A percentile compares a stretch with the other conserved stretches of the same genome.
Conservation (phyloP, 2,113 vertebrate genomes). For the Pachyramphus minor region DNA sequence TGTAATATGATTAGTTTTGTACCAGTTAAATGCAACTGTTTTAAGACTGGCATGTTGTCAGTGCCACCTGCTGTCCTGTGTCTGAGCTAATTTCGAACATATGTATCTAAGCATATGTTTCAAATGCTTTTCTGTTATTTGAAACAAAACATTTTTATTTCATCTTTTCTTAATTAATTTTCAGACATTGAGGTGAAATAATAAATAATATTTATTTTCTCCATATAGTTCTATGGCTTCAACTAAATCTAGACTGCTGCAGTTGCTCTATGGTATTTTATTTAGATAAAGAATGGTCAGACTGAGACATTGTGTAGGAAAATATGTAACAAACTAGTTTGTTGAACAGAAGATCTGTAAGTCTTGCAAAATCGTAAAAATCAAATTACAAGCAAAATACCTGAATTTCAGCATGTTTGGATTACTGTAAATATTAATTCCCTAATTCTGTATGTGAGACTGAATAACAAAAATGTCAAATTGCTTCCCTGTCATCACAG, state of each 20-base stretch:
- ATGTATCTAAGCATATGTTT: background rate
- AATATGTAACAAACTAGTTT: background rate
- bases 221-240: background rate
- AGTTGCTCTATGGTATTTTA: background rate
- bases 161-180: background rate
- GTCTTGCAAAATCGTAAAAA: background rate
- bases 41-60: background rate
- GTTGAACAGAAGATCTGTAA: background rate
- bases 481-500: background rate
- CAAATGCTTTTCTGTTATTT: background rate
- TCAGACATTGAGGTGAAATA: background rate
- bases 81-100: background rate
- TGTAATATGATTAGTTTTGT: background rate
- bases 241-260: background rate
- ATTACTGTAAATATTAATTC: background rate
- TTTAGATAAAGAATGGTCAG: background rate
- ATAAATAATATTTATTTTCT: background rate
- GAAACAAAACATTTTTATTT: background rate
- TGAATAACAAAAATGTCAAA: background rate
- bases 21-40: background rate
- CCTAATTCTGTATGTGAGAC: background rate
- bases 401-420: background rate
- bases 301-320: background rate
- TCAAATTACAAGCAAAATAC: background rate
- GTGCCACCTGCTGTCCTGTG: constrained; percentile 42